Evolutionary conservation across 2,113 vertebrate genomes (phyloP), one percentile per base, ranked within the genome.

Genomic region (Chelonoidis abingdonii): DNA sequence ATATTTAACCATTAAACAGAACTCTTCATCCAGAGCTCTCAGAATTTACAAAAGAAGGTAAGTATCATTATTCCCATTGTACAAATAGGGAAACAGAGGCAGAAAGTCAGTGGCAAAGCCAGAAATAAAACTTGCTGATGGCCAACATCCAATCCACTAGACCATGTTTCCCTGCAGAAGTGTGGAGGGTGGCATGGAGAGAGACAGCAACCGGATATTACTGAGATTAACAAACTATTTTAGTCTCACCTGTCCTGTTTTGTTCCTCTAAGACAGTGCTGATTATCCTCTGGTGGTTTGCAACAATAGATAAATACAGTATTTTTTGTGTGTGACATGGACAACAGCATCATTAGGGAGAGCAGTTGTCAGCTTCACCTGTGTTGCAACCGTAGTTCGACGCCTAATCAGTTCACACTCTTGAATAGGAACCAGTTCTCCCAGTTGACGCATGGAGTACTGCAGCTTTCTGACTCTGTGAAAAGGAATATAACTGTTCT

Each of bases 51-150:
- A 19, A 84, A 38, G 50, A 17, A 12, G 50, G 49, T 47, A 31
- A 0, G 0, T 5, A 3, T 7, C 0, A 0, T 44, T 31, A 6
- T 13, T 84, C 25, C 7, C 6, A 6, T 38, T 53, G 29, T 80
- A 29, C 21, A 35, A 27, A 7, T 29, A 12, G 4, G 27, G 9
- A 38, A 38, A 72, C 8, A 5, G 49, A 85, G 62, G 11, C 25
- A 0, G 1, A 2, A 49, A 10, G 5, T 82, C 17, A 41, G 3
- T 35, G 53, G 4, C 0, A 0, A 50, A 29, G 19, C 38, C 27
- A 17, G 9, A 6, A 85, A 5, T 54, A 69, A 0, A 38, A 81
- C 29, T 56, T 84, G 49, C 5, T 44, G 27, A 44, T 41, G 49
- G 29, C 78, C n/a, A 2, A 13, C 56, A 76, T 6, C 62, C 8